Base-by-base conservation (phyloP, 2,113 vertebrate species). In the Polypterus bichir region DNA sequence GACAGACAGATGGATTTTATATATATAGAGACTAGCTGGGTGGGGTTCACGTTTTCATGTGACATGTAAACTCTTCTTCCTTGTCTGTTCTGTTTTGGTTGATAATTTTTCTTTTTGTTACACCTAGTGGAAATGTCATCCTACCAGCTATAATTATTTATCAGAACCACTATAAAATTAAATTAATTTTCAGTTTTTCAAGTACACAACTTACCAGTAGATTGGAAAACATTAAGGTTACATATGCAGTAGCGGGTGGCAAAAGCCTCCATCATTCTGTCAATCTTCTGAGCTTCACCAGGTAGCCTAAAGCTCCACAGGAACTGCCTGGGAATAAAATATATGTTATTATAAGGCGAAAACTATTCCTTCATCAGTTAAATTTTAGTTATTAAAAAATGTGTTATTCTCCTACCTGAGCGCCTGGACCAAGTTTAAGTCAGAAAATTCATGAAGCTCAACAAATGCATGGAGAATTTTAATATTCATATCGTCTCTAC, bases 291-390 rank as follows among this genome's bases (percentile, higher is more conserved):
- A 0, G 95, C 94, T 67, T 98, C 95, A 0, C 94, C 95, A 0
- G 95, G 95, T 61, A 98, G 82, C 52, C 95, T 88, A 72, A 98
- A 98, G 68, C 92, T 97, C 92, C 93, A 95, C n/a, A 98, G 74
- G 65, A 98, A 98, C 76, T 95, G 92, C 62, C 95, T 97, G 66
- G 61, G 51, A 63, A 52, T n/a, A 62, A 10, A 47, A 72, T 2
- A 27, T 27, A 27, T 27, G 27, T 27, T 27, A 27, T 27, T 27
- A 27, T 27, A 27, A 27, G 27, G 27, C 2, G 27, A 27, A 27
- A 27, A 27, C 27, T 9, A 64, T 1, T 10, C 1, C 27, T 27
- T 27, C 27, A 27, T 27, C 27, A 27, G 27, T 27, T 27, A 27
- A 27, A 27, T 53, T 7, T 7, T 53, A 8, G 10, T 10, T 8